Conservation (phyloP, 2,888 invertebrate species). For the Mylabris sibirica region DNA sequence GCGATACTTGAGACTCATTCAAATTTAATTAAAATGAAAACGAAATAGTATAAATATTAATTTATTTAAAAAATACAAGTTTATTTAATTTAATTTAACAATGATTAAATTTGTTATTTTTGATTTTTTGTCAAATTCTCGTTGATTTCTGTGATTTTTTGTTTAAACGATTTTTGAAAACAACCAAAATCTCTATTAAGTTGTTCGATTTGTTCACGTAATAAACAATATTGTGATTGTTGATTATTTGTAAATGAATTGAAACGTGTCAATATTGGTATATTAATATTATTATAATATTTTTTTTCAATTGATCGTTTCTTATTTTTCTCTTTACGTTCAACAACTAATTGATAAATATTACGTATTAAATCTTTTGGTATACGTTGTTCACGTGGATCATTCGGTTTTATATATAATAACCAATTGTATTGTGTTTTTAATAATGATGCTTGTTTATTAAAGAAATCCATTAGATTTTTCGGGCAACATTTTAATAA, state of each 20-base stretch:
- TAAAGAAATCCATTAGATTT: slow-evolving; percentile 70
- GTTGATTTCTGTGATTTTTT: slow-evolving; percentile 46
- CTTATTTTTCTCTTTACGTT: slow-evolving; percentile 69
- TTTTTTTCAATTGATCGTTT: slow-evolving; percentile 49
- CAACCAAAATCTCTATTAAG: slow-evolving; percentile 46
- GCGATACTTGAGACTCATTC: too few species aligned
- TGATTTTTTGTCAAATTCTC: slow-evolving; percentile 1
- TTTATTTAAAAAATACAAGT: background rate
- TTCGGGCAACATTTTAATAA: slow-evolving; percentile 70
- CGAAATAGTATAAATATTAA: too few species aligned
- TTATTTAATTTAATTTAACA: too few species aligned
- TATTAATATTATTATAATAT: slow-evolving; percentile 21
- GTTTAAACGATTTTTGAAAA: slow-evolving; percentile 44
- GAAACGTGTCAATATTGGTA: slow-evolving; percentile 44
- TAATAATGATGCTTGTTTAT: slow-evolving; percentile 77
- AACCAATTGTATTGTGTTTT: slow-evolving; percentile 77
- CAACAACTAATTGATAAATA: slow-evolving; percentile 77
- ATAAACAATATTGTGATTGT: slow-evolving; percentile 23
- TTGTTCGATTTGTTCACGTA: slow-evolving; percentile 45
- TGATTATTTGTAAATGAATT: slow-evolving; percentile 33
- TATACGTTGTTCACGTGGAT: slow-evolving; percentile 80
- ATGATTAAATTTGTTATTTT: background rate
- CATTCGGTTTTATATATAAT: slow-evolving; percentile 81
- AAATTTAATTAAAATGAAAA: too few species aligned
- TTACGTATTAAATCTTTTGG: slow-evolving; percentile 78